These are phyloP conservation scores for Epirrhoe tristata DNA, from an alignment of 2,888 invertebrate species.

Conservation along the genomic window DNA sequence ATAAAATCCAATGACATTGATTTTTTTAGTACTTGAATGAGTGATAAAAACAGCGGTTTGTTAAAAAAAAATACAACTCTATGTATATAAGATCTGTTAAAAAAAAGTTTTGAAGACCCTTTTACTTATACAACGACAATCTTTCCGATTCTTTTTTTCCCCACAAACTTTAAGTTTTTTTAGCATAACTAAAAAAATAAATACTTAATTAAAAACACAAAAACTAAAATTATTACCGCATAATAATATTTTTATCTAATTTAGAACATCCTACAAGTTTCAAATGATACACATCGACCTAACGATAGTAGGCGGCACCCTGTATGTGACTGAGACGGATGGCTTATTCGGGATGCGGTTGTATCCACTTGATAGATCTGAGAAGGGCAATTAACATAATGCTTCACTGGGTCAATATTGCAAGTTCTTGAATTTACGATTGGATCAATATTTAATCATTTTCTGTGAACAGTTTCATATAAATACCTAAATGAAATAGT, in stretches of 20 bases:
- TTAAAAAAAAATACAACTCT: too few relatives aligned
- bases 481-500: too few relatives aligned
- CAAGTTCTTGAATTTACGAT: not conserved
- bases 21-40: too few relatives aligned
- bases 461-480: too few relatives aligned
- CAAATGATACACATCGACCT: constrained; percentile 3
- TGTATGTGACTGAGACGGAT: constrained; percentile 1
- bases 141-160: too few relatives aligned
- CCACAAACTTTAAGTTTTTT: too few relatives aligned
- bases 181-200: too few relatives aligned
- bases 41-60: too few relatives aligned
- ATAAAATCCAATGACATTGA: too few relatives aligned
- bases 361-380: constrained; percentile 3
- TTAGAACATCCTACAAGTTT: not conserved
- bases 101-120: too few relatives aligned
- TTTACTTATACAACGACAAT: too few relatives aligned
- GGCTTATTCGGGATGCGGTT: constrained; percentile 1
- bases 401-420: not conserved
- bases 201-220: not conserved
- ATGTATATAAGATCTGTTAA: too few relatives aligned
- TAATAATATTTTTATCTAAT: not conserved
- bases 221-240: not conserved
- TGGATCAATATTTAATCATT: not conserved
- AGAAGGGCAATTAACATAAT: constrained; percentile 1
- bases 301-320: constrained; percentile 3